Percentiles rank a stretch among this genome's conserved stretches.
These are phyloP conservation scores for Lepisosteus osseus DNA, from an alignment of 2,113 vertebrate genomes.

Conservation along the genomic window DNA sequence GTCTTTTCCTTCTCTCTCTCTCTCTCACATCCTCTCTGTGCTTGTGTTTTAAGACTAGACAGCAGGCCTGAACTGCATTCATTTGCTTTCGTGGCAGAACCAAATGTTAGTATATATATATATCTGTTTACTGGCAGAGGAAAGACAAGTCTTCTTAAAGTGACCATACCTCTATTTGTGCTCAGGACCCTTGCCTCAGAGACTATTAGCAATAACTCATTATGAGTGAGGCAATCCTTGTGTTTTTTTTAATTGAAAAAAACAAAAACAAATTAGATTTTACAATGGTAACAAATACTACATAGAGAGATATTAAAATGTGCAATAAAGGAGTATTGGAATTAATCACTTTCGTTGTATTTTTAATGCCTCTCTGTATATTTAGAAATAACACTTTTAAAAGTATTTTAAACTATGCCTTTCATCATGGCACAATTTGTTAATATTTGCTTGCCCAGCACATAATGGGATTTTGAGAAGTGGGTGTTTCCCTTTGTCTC, in stretches of 20 bases:
- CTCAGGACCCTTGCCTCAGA: neutral
- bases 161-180: conserved; percentile 1
- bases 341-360: too few species aligned
- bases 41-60: conserved; percentile 15
- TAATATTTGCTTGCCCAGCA: neutral
- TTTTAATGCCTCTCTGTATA: too few species aligned
- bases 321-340: too few species aligned
- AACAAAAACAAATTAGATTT: neutral
- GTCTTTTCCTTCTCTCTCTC: neutral
- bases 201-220: neutral
- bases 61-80: neutral
- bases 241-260: too few species aligned
- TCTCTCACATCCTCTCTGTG: neutral
- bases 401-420: neutral
- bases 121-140: conserved; percentile 18
- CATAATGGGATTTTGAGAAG: neutral
- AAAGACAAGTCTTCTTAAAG: conserved; percentile 11
- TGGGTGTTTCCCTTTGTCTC: too few species aligned
- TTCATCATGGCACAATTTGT: neutral
- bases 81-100: conserved; percentile 29
- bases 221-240: too few species aligned
- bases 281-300: neutral
- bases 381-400: too few species aligned
- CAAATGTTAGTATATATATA: conserved; percentile 28
- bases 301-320: too few species aligned